phyloP scores from a whole-genome alignment of 2,113 vertebrate genomes.

The Phoenicopterus ruber region DNA sequence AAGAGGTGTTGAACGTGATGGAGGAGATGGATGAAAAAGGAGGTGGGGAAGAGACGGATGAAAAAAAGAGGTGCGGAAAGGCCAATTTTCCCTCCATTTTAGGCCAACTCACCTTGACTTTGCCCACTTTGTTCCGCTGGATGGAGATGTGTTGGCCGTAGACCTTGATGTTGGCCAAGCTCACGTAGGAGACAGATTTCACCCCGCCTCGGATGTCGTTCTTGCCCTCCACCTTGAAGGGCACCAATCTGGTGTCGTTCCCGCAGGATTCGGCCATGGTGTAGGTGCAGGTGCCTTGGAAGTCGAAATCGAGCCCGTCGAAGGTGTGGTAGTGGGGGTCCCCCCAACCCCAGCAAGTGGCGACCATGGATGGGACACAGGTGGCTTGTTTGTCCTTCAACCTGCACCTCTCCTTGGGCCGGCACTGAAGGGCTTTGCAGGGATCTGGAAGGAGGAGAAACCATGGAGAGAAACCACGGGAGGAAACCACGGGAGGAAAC shows the following conservation, averaged over 20 bases:
- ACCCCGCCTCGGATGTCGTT: constrained; percentile 77
- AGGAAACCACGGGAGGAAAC: not conserved
- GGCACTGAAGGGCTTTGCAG: constrained; percentile 73
- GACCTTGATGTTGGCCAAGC: constrained; percentile 61
- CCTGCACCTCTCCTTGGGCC: constrained; percentile 75
- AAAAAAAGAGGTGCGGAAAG: not conserved
- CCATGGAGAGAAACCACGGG: not conserved
- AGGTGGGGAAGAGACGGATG: not conserved
- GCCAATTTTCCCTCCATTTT: not conserved
- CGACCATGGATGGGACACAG: constrained; percentile 72
- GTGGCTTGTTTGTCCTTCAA: constrained; percentile 42
- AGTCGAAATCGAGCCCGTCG: constrained; percentile 65
- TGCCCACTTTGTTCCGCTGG: constrained; percentile 66
- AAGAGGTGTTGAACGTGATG: rapidly evolving
- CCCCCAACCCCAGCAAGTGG: constrained; percentile 72
- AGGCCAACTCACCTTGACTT: constrained; percentile 73
- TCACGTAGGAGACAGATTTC: constrained; percentile 71
- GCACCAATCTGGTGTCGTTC: constrained; percentile 49
- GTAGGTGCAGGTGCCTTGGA: constrained; percentile 79
- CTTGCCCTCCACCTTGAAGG: constrained; percentile 79
- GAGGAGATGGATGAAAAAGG: not conserved
- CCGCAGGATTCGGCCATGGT: constrained; percentile 71
- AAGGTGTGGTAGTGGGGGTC: constrained; percentile 79
- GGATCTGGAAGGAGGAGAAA: constrained; percentile 69
- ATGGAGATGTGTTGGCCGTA: constrained; percentile 72